Evolutionary conservation across 30 jellyfish, hydroid and myxozoan species (phyloP).

Genomic region (Aurelia sp.): DNA sequence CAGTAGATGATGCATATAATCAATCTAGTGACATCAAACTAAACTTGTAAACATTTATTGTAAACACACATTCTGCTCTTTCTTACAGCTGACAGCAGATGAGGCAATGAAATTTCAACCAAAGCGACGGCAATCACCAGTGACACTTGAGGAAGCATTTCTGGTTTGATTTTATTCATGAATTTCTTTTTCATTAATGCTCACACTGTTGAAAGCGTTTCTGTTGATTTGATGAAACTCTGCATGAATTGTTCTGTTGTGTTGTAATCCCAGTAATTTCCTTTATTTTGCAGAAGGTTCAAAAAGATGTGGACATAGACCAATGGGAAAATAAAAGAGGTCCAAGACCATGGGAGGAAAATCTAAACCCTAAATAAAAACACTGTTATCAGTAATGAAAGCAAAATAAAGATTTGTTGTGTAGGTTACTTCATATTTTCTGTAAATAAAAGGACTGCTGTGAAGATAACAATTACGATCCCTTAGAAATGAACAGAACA

Average conservation of each 20-base stretch:
- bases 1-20: too few relatives aligned
- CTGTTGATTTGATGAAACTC: background rate
- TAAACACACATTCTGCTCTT: background rate
- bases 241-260: background rate
- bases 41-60: too few relatives aligned
- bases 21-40: too few relatives aligned
- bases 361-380: background rate
- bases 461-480: too few relatives aligned
- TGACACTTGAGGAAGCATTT: conserved; percentile 41
- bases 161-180: conserved; percentile 5
- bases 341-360: conserved; percentile 89
- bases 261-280: background rate
- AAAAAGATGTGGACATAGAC: conserved; percentile 52
- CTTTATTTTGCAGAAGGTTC: conserved; percentile 41
- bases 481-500: too few relatives aligned
- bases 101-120: conserved; percentile 30
- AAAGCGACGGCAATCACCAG: conserved; percentile 18
- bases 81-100: conserved; percentile 43
- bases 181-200: too few relatives aligned
- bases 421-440: too few relatives aligned
- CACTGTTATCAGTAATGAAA: too few relatives aligned
- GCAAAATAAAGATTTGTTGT: too few relatives aligned
- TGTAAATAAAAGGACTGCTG: too few relatives aligned
- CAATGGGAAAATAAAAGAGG: conserved; percentile 85
- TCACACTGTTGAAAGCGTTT: background rate